These are phyloP conservation scores for Aeoliscus strigatus DNA, from an alignment of 2,797 vertebrate species.

Conservation along the genomic window DNA sequence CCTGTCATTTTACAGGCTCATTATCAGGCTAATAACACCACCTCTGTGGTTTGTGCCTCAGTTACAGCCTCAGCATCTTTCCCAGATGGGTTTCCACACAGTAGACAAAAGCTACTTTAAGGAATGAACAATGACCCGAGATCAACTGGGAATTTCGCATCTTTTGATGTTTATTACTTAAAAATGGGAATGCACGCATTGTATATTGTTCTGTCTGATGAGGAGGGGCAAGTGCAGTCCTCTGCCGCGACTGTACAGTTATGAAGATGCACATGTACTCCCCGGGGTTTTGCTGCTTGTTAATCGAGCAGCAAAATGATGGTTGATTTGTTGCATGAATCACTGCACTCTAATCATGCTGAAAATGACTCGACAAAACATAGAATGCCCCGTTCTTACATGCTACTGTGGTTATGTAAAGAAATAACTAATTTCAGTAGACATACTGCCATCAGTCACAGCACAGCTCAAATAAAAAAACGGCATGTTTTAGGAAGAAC, in stretches of 20 bases:
- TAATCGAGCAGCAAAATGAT: slow-evolving; percentile 64
- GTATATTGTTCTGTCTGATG: slow-evolving; percentile 13
- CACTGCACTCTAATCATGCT: slow-evolving; percentile 47
- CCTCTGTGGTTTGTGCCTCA: slow-evolving; percentile 22
- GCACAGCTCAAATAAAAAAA: too few relatives aligned
- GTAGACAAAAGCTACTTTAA: slow-evolving; percentile 36
- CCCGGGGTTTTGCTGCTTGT: slow-evolving; percentile 52
- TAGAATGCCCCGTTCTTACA: slow-evolving; percentile 34
- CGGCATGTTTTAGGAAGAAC: too few relatives aligned
- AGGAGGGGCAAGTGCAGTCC: slow-evolving; percentile 18
- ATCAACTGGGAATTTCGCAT: slow-evolving; percentile 23
- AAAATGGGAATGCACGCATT: slow-evolving; percentile 16
- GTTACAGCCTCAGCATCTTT: slow-evolving; percentile 29
- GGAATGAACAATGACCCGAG: slow-evolving; percentile 22
- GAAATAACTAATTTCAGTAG: slow-evolving; percentile 1
- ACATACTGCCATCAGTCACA: slow-evolving; percentile 2
- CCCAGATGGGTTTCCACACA: slow-evolving; percentile 12
- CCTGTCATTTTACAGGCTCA: slow-evolving; percentile 46
- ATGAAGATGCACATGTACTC: slow-evolving; percentile 49
- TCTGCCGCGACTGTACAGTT: slow-evolving; percentile 29
- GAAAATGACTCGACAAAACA: slow-evolving; percentile 47
- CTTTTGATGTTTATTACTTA: slow-evolving; percentile 38
- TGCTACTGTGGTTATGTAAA: slow-evolving; percentile 10
- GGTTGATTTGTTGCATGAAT: slow-evolving; percentile 64
- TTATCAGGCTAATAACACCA: slow-evolving; percentile 40